phyloP scores from a whole-genome alignment of 2,113 vertebrate genomes.

The Pionites leucogaster region DNA sequence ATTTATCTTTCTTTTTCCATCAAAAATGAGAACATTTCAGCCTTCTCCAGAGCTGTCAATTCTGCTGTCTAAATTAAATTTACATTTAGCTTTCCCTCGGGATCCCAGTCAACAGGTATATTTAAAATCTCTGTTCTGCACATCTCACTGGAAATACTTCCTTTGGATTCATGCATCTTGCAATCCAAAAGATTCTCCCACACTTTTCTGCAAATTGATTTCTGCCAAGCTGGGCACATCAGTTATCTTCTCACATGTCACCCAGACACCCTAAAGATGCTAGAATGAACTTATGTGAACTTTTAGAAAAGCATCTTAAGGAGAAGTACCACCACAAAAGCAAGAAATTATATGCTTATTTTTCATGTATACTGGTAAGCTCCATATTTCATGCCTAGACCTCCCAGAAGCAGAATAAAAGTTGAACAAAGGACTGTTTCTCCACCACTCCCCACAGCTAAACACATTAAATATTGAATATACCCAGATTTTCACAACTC shows the following conservation, averaged over 20 bases:
- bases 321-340: background rate
- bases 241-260: background rate
- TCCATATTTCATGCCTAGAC: background rate
- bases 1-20: slow-evolving; percentile 32
- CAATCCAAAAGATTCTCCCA: background rate
- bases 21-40: slow-evolving; percentile 54
- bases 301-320: background rate
- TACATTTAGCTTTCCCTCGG: slow-evolving; percentile 44
- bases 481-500: background rate
- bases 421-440: background rate
- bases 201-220: background rate
- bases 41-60: slow-evolving; percentile 31
- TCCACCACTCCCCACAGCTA: background rate
- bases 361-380: background rate
- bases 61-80: slow-evolving; percentile 27
- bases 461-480: background rate
- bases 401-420: background rate
- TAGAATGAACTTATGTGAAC: background rate
- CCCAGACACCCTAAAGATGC: background rate
- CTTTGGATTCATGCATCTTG: slow-evolving; percentile 8
- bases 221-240: background rate
- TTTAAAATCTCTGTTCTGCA: slow-evolving; percentile 8
- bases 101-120: slow-evolving; percentile 47
- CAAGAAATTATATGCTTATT: background rate
- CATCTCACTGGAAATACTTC: background rate